phyloP scores from a whole-genome alignment of 1,140 invertebrate genomes.

The Thaumatotibia leucotreta region DNA sequence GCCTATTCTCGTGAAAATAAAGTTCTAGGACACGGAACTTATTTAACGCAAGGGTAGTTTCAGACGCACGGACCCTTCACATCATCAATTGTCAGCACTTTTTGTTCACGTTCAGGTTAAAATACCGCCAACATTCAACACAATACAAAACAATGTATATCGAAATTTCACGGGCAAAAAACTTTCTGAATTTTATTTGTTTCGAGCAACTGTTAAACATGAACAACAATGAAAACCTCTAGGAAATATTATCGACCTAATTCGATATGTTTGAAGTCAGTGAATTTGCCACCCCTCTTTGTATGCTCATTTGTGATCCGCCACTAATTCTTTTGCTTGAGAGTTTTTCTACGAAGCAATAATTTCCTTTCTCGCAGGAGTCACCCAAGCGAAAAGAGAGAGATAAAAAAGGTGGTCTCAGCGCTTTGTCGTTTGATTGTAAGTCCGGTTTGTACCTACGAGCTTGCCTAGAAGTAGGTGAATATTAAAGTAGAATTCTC shows the following conservation, averaged over 20 bases:
- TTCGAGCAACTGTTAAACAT: not conserved
- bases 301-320: slow-evolving; percentile 6
- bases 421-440: slow-evolving; percentile 33
- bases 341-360: slow-evolving; percentile 44
- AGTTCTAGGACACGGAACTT: not conserved
- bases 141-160: not conserved
- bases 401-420: slow-evolving; percentile 57
- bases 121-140: not conserved
- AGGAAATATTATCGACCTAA: not conserved
- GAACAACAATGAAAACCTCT: not conserved
- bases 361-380: slow-evolving; percentile 46
- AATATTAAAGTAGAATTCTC: not conserved
- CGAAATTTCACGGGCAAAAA: not conserved
- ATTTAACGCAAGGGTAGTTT: not conserved
- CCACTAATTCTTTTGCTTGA: slow-evolving; percentile 10
- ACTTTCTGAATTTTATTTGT: not conserved
- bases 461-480: not conserved
- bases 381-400: slow-evolving; percentile 52
- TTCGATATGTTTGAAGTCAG: slow-evolving; percentile 5
- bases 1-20: not conserved
- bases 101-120: not conserved
- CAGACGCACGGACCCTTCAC: not conserved
- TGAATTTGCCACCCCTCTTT: slow-evolving; percentile 5
- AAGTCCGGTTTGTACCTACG: slow-evolving; percentile 15
- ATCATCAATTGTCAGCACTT: slow-evolving; percentile 1